A percentile compares a stretch with the other conserved stretches of the same genome.
phyloP scores from a whole-genome alignment of 2,888 invertebrate species.

The Timandra comae region DNA sequence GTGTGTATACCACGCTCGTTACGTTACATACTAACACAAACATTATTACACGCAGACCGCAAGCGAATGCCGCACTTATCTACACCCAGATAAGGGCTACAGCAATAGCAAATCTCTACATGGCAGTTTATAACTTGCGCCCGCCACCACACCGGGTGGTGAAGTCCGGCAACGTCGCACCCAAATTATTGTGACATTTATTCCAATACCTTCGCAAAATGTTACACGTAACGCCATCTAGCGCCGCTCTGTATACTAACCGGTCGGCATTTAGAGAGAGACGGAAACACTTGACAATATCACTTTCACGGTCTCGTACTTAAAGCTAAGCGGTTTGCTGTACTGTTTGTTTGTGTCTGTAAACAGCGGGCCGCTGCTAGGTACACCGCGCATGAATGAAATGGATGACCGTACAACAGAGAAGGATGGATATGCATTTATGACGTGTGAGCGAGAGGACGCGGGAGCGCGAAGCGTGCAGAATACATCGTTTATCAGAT shows the following conservation, averaged over 20 bases:
- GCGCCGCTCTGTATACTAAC: conserved; percentile 34
- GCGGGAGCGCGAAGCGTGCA: conserved; percentile 64
- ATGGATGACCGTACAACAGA: conserved; percentile 62
- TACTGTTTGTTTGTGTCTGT: conserved; percentile 77
- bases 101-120: conserved; percentile 34
- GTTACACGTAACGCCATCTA: conserved; percentile 68
- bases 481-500: conserved; percentile 79
- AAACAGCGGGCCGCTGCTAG: conserved; percentile 70
- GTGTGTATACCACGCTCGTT: conserved; percentile 70
- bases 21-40: conserved; percentile 61
- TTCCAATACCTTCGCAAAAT: conserved; percentile 45
- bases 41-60: conserved; percentile 30
- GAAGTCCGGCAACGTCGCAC: conserved; percentile 75
- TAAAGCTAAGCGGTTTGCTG: conserved; percentile 77
- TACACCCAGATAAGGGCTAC: conserved; percentile 29
- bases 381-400: conserved; percentile 77
- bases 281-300: conserved; percentile 70
- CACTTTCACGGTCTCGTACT: conserved; percentile 76
- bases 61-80: conserved; percentile 43
- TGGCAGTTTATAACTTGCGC: conserved; percentile 55
- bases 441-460: conserved; percentile 40
- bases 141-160: conserved; percentile 66
- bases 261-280: conserved; percentile 64
- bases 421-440: conserved; percentile 32
- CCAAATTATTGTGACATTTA: conserved; percentile 72